These are phyloP conservation scores for Lordiphosa clarofinis DNA, from an alignment of 1,140 invertebrate species.

Conservation along the genomic window DNA sequence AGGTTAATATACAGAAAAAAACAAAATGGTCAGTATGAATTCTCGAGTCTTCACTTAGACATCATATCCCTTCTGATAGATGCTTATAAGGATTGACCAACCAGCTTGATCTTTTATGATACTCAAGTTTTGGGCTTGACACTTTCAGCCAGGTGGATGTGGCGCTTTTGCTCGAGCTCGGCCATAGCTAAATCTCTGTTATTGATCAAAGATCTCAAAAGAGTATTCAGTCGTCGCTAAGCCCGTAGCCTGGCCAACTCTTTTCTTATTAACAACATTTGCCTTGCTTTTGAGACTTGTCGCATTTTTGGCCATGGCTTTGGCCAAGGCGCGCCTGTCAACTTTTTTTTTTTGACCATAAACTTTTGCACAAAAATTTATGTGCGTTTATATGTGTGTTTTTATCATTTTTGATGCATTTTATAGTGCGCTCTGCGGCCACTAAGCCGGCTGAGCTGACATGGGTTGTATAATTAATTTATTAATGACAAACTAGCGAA, in stretches of 20 bases:
- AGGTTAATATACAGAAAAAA: no score
- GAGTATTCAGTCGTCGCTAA: slow-evolving; percentile 12
- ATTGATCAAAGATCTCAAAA: background rate
- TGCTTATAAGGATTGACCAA: no score
- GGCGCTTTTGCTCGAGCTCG: no score
- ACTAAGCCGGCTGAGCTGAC: slow-evolving; percentile 20
- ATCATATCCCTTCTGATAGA: no score
- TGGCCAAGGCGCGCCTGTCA: slow-evolving; percentile 48
- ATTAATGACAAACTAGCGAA: slow-evolving; percentile 44
- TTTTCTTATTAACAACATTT: slow-evolving; percentile 18
- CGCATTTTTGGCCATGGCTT: slow-evolving; percentile 60
- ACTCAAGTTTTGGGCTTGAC: no score
- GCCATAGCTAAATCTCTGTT: no score
- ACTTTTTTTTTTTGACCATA: slow-evolving; percentile 51
- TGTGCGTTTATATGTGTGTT: slow-evolving; percentile 25
- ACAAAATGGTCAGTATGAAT: no score
- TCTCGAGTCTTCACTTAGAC: no score
- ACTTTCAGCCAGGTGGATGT: no score
- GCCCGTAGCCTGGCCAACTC: background rate
- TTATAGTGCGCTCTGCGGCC: slow-evolving; percentile 25
- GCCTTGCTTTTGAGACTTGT: slow-evolving; percentile 32
- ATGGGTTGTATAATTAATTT: slow-evolving; percentile 59
- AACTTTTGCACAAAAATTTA: slow-evolving; percentile 39
- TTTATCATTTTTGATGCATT: slow-evolving; percentile 14
- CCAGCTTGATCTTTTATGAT: no score